Percentiles rank a stretch among this genome's conserved stretches.
Evolutionary conservation across 2,797 vertebrate genomes (phyloP).

Genomic region (Hypotaenidia philippensis): DNA sequence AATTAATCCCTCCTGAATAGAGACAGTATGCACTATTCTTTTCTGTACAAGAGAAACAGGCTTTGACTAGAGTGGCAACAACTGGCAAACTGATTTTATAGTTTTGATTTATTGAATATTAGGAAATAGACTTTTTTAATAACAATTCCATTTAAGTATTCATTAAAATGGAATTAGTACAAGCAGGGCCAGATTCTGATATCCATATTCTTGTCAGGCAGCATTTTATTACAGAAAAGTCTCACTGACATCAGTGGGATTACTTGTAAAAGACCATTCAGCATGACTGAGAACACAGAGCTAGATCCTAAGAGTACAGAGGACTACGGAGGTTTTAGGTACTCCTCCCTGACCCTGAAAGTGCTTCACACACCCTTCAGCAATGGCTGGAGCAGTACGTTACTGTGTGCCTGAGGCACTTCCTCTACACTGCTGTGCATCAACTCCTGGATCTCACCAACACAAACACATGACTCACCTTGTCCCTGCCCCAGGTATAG

Average conservation of each 20-base stretch:
- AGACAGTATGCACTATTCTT: conserved; percentile 25
- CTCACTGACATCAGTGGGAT: conserved; percentile 63
- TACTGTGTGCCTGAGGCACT: neutral
- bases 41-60: conserved; percentile 25
- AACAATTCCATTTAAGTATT: conserved; percentile 65
- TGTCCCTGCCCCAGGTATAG: neutral
- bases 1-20: conserved; percentile 53
- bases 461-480: neutral
- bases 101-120: conserved; percentile 74
- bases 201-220: conserved; percentile 66
- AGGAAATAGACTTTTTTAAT: conserved; percentile 70
- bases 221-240: conserved; percentile 64
- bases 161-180: conserved; percentile 73
- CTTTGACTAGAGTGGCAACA: conserved; percentile 61
- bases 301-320: neutral
- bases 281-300: neutral
- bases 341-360: neutral
- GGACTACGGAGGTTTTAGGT: neutral
- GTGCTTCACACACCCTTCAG: neutral
- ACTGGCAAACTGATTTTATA: conserved; percentile 57
- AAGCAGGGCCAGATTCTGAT: conserved; percentile 64
- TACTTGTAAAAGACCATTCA: conserved; percentile 39
- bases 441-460: neutral
- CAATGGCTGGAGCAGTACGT: neutral
- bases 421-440: neutral